Base-by-base conservation (phyloP, 2,113 vertebrate species). In the Fulica atra region DNA sequence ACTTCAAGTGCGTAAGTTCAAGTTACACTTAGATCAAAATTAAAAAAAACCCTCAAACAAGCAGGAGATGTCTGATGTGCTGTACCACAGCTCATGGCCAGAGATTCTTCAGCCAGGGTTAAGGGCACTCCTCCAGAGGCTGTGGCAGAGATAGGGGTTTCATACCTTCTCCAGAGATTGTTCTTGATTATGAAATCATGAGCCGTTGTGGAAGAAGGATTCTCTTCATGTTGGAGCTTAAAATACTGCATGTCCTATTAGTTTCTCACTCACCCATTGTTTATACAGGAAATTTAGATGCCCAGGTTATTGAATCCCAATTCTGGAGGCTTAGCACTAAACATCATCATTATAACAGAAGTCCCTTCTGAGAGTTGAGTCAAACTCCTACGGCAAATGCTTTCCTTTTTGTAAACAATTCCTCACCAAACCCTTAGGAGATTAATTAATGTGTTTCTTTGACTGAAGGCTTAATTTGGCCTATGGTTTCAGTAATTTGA, bases 331-430 rank as follows among this genome's bases (percentile, higher is more conserved):
- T 82, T 31, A 44, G 35, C 54, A 33, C 23, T 85, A 51, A 94
- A 50, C 68, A 40, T 77, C 29, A 11, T 88, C 24, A 17, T 91
- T 83, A 16, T 66, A 92, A 79, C 61, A 74, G 81, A 81, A 95
- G 65, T 90, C 23, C 7, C 72, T 92, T 88, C 66, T 36, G 92
- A 89, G 83, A 33, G 65, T 73, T 92, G 86, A 97, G 90, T 89
- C 77, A 61, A 68, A 51, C 56, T 84, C 90, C 82, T 92, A 7
- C n/a, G 77, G 77, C 81, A 89, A 74, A 76, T 81, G 77, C 61
- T 91, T 95, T 95, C 35, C 42, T 92, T 92, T 87, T 84, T 54
- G 71, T 91, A 95, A 97, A 96, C 94, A 95, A 79, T 73, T 53
- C 19, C 36, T 93, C 42, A 51, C 35, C 42, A 87, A 93, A 84